A percentile compares a stretch with the other conserved stretches of the same genome.
phyloP scores from a whole-genome alignment of 2,797 vertebrate species.

The Coilia nasus region DNA sequence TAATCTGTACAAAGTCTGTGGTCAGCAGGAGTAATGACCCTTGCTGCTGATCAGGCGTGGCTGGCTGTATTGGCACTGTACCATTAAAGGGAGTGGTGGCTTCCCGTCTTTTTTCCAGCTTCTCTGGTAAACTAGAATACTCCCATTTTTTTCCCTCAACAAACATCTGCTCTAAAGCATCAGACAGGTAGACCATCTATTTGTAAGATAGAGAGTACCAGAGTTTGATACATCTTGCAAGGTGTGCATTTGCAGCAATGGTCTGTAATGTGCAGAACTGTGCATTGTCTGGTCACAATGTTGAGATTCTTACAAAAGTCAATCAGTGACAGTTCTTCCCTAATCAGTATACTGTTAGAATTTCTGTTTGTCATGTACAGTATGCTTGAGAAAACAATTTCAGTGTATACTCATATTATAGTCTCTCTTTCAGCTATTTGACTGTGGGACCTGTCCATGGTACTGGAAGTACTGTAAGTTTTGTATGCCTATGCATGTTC shows the following conservation, averaged over 20 bases:
- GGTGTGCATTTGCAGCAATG: not conserved
- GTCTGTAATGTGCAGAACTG: not conserved
- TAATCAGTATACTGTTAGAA: too few relatives aligned
- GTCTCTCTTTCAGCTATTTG: not conserved
- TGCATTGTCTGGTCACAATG: not conserved
- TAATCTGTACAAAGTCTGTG: not conserved
- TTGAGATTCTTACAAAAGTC: not conserved
- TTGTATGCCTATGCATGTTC: too few relatives aligned
- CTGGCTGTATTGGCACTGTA: not conserved
- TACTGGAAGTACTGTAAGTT: not conserved
- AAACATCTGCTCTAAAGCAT: not conserved
- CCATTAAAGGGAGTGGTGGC: not conserved
- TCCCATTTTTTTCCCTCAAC: not conserved
- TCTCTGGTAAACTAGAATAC: not conserved
- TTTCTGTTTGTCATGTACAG: not conserved
- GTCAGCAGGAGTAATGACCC: conserved; percentile 6
- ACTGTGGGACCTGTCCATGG: conserved; percentile 11
- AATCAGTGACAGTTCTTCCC: not conserved
- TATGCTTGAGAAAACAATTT: not conserved
- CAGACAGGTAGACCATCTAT: not conserved
- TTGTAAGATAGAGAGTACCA: not conserved
- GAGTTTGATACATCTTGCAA: not conserved
- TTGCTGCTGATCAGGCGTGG: not conserved
- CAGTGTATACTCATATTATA: not conserved
- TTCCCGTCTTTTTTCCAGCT: not conserved